Evolutionary conservation across 2,797 vertebrate genomes (phyloP).

Genomic region (Garrulus glandarius): DNA sequence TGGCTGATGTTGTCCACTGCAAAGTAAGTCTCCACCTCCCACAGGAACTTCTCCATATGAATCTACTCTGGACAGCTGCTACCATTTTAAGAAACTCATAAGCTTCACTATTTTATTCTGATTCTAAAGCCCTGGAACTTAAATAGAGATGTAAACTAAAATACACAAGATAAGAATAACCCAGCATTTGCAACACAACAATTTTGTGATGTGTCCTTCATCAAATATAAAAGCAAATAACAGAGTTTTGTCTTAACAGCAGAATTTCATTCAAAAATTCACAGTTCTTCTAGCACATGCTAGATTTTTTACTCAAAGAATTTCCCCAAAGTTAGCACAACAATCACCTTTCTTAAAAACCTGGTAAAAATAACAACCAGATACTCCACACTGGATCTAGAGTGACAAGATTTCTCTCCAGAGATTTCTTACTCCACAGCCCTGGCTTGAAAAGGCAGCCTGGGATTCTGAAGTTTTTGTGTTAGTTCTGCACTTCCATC

Average conservation of each 20-base stretch:
- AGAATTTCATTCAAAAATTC: background rate
- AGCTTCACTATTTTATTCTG: background rate
- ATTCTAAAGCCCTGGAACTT: background rate
- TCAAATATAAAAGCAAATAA: background rate
- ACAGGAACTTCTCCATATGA: background rate
- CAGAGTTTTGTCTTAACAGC: background rate
- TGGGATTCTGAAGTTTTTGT: background rate
- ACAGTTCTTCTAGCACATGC: background rate
- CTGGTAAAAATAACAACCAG: background rate
- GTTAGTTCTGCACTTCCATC: background rate
- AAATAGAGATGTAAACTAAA: background rate
- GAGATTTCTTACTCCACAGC: background rate
- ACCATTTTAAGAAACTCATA: background rate
- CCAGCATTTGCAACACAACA: background rate
- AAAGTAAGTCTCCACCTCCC: background rate
- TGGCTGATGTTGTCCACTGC: background rate
- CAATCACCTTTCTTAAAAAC: background rate
- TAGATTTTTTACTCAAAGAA: background rate
- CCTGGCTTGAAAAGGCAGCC: background rate
- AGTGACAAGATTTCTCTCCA: background rate
- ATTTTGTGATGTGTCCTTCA: background rate
- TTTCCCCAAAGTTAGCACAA: background rate
- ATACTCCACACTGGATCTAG: background rate
- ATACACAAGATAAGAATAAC: background rate
- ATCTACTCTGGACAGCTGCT: background rate